Base-by-base conservation (phyloP, 2,797 vertebrate species). In the Clarias pachynema region DNA sequence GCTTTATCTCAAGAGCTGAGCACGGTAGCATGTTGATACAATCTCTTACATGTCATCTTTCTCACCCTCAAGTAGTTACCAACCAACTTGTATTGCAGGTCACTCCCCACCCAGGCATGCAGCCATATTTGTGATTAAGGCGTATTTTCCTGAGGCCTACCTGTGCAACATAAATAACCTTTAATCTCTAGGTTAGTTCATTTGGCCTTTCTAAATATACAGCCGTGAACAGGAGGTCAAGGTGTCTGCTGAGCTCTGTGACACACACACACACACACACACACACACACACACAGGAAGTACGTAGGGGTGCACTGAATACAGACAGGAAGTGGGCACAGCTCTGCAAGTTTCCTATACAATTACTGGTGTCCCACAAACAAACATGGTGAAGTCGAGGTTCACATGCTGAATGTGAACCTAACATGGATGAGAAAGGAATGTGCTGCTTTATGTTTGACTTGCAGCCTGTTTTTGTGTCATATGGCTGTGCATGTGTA, bases 291-390 rank as follows among this genome's bases (percentile, higher is more conserved):
- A 49, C 44, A 49, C 44, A 49, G 44, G 10, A 49, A 49, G 10
- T 49, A 12, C 4, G 10, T 49, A 49, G 44, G 44, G 44, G 44
- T 49, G 44, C 44, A 12, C 10, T 49, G 44, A 49, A 49, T 49
- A 49, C 44, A 49, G 2, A 2, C 44, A 85, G 75, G 83, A 85
- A 62, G 53, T 85, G 24, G 49, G 49, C 37, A 26, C 14, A 53
- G 44, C 73, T 78, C 44, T 53, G 60, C 53, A 84, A 14, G 7
- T 59, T 59, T 84, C 63, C 73, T 75, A 7, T 56, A 24, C 4
- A 24, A 34, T 84, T 68, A 14, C 1, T 40, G 2, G 7, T 59
- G 2, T 56, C 12, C n/a, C 24, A 79, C 40, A 80, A 49, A 5
- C 62, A 0, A 49, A 5, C 62, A 0, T 40, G n/a, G 79, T 81